These are phyloP conservation scores for Oscheius onirici DNA, from an alignment of 2,888 invertebrate species.

Conservation along the genomic window DNA sequence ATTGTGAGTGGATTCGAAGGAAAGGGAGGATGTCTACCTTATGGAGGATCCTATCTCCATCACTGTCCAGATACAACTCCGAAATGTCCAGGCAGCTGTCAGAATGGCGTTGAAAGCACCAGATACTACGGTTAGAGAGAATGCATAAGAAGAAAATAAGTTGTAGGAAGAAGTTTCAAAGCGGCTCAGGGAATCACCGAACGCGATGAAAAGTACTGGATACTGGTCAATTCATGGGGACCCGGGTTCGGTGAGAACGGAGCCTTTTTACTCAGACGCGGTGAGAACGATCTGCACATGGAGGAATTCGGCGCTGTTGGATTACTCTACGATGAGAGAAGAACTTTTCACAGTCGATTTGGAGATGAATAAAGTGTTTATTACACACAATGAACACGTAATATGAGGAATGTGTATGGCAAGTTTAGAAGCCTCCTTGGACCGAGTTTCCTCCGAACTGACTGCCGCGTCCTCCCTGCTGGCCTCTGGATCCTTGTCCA, in stretches of 20 bases:
- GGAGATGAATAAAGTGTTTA: neutral
- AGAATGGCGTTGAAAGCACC: neutral
- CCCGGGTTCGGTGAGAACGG: neutral
- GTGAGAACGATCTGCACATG: neutral
- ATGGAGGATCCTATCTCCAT: neutral
- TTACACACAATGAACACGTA: constrained; percentile 12
- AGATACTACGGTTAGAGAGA: neutral
- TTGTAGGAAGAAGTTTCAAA: neutral
- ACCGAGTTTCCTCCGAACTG: neutral
- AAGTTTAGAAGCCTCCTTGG: constrained; percentile 1
- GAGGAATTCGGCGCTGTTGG: neutral
- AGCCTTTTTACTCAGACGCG: neutral
- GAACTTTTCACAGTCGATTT: neutral
- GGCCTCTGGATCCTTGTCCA: constrained; percentile 17
- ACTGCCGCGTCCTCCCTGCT: constrained; percentile 14
- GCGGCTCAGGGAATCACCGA: neutral
- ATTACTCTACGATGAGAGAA: neutral
- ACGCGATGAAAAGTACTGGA: neutral
- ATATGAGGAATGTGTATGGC: neutral
- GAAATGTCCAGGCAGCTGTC: neutral
- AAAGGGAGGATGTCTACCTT: neutral
- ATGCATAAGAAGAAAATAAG: neutral
- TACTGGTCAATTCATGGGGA: neutral
- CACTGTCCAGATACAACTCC: neutral
- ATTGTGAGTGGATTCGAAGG: neutral